Evolutionary conservation across 2,888 invertebrate genomes (phyloP), one percentile per base, ranked within the genome.

Genomic region (Scaptomyza reducta): DNA sequence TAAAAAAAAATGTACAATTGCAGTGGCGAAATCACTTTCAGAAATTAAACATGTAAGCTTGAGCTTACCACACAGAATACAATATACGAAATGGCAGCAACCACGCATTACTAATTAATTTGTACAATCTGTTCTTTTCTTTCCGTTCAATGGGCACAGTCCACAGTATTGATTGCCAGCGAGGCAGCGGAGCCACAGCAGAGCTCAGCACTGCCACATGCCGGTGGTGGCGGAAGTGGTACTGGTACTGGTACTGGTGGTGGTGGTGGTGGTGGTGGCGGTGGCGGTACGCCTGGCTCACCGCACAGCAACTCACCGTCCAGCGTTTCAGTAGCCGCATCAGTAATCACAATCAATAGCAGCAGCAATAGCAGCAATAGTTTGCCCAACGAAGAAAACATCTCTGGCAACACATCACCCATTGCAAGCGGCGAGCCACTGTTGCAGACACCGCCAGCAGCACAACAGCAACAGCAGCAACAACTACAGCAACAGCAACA

Each of bases 151-250:
- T 41, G 27, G 27, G 49, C 56, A 61, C 83, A 91, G 91, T 90
- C 91, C 77, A 87, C 91, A 90, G 90, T 91, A 90, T 90, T 91
- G 89, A 86, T 91, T 74, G 90, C 94, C 92, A 93, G 93, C 77
- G 94, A 94, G 69, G 93, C 94, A 79, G 90, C 92, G 61, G 78
- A 83, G 58, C 82, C 83, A 64, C 92, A 74, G 70, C 90, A 90
- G 66, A 87, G 59, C 66, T 74, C 79, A 54, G 68, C 88, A 50
- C 67, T 81, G 67, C 80, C 84, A 29, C 84, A 69, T 56, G 77
- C 80, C 29, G 79, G 63, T 41, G 83, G 71, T 6, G 74, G 60
- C 16, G 64, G 59, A 11, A 61, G 61, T 6, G 55, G 54, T 13
- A 63, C 38, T 29, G 7, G 29, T n/a, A n/a, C n/a, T n/a, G n/a